Conservation (phyloP, 2,888 invertebrate genomes). For the Aethes cnicana region DNA sequence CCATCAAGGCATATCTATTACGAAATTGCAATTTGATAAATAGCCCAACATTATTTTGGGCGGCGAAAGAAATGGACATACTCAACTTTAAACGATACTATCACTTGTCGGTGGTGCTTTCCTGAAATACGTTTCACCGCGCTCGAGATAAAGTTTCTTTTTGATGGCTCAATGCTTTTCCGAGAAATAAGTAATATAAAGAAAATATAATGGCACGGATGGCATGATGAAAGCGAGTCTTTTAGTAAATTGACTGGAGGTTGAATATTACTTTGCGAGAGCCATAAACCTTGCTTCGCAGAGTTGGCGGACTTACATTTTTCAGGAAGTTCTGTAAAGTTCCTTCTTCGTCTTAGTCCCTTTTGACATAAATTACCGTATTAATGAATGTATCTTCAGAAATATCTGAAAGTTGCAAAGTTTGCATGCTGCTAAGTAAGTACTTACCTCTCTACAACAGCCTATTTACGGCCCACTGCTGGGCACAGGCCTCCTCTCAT, state of each 20-base stretch:
- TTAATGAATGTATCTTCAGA: too few species aligned
- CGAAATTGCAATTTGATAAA: conserved; percentile 82
- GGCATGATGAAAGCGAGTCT: conserved; percentile 64
- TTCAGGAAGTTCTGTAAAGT: background rate
- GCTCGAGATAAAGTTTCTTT: conserved; percentile 43
- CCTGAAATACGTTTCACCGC: conserved; percentile 46
- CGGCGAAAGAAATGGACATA: conserved; percentile 78
- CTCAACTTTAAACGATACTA: conserved; percentile 65
- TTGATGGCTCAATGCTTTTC: conserved; percentile 31
- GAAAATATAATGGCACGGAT: conserved; percentile 65
- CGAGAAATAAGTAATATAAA: conserved; percentile 66
- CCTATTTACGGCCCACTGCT: too few species aligned
- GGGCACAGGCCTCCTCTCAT: too few species aligned
- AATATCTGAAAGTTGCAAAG: too few species aligned
- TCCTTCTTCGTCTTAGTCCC: background rate
- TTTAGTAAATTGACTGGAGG: conserved; percentile 64
- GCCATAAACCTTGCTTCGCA: conserved; percentile 14
- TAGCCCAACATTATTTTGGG: conserved; percentile 78
- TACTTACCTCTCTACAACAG: too few species aligned
- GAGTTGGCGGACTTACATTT: background rate
- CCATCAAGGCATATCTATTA: conserved; percentile 78
- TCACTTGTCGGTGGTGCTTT: conserved; percentile 36
- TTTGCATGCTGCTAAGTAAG: too few species aligned
- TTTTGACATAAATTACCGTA: too few species aligned
- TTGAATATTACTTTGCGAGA: conserved; percentile 37